These are phyloP conservation scores for Epizoanthus ramosus DNA, from an alignment of 92 coral and sea anemone genomes.

Conservation along the genomic window DNA sequence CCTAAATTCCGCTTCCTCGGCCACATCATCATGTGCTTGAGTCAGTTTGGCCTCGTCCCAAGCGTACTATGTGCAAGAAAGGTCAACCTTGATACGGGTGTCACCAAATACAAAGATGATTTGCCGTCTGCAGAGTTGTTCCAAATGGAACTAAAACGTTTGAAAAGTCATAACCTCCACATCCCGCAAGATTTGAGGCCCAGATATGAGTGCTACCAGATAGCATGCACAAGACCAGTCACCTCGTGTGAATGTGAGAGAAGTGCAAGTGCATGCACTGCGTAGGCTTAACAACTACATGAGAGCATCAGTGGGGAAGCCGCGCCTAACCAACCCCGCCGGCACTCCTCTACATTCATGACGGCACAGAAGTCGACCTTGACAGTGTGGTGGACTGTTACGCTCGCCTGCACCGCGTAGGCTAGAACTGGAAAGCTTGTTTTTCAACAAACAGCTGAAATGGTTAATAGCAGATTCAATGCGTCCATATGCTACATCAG, in stretches of 20 bases:
- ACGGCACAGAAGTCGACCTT: not conserved
- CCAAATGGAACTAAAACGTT: slow-evolving; percentile 12
- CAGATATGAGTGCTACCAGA: too few relatives aligned
- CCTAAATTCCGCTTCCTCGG: too few relatives aligned
- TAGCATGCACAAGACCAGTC: not conserved
- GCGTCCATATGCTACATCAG: too few relatives aligned
- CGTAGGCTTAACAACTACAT: too few relatives aligned
- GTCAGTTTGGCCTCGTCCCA: slow-evolving; percentile 15
- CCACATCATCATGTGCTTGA: slow-evolving; percentile 27
- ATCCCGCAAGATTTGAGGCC: slow-evolving; percentile 21
- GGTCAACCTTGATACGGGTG: slow-evolving; percentile 40
- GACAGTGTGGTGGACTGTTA: slow-evolving; percentile 13
- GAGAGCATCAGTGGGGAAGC: too few relatives aligned
- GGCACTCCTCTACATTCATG: slow-evolving; percentile 29
- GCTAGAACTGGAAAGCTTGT: not conserved
- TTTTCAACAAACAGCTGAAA: too few relatives aligned
- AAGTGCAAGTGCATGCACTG: too few relatives aligned
- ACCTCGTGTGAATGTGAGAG: not conserved
- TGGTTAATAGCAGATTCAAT: too few relatives aligned
- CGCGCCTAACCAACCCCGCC: not conserved
- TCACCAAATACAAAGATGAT: slow-evolving; percentile 20
- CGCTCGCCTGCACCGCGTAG: slow-evolving; percentile 27
- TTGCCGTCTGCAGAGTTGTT: slow-evolving; percentile 34
- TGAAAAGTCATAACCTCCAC: slow-evolving; percentile 4
- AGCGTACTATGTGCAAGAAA: slow-evolving; percentile 19